Evolutionary conservation across 1,140 invertebrate species (phyloP).

Genomic region (Trachelipus rathkii): DNA sequence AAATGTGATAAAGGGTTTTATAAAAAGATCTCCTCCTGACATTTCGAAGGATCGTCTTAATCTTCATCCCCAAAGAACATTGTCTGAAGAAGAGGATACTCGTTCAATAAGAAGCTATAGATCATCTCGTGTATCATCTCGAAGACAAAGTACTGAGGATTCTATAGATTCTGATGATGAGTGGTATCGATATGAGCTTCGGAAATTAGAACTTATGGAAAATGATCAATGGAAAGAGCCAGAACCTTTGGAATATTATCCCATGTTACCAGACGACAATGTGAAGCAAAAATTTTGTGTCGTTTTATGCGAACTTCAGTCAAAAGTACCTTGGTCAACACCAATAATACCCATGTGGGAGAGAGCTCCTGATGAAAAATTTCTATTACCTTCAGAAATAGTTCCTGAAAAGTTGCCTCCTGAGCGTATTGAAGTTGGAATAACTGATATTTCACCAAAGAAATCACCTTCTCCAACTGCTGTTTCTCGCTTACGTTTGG

Average conservation of each 20-base stretch:
- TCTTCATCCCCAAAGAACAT: slow-evolving; percentile 59
- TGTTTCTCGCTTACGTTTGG: slow-evolving; percentile 30
- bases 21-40: slow-evolving; percentile 40
- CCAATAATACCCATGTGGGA: background rate
- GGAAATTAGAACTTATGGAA: slow-evolving; percentile 77
- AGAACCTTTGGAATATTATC: slow-evolving; percentile 61
- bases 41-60: slow-evolving; percentile 57
- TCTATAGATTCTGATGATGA: slow-evolving; percentile 89
- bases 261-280: slow-evolving; percentile 49
- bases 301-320: slow-evolving; percentile 45
- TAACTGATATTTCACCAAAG: slow-evolving; percentile 20
- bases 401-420: background rate
- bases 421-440: background rate
- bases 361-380: slow-evolving; percentile 25
- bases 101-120: slow-evolving; percentile 78
- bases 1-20: slow-evolving; percentile 26
- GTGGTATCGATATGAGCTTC: slow-evolving; percentile 83
- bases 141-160: slow-evolving; percentile 84
- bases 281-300: slow-evolving; percentile 43
- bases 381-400: slow-evolving; percentile 7
- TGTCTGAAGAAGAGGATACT: slow-evolving; percentile 71
- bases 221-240: slow-evolving; percentile 63
- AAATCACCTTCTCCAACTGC: slow-evolving; percentile 14
- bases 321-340: slow-evolving; percentile 34
- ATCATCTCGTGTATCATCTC: slow-evolving; percentile 76